These are phyloP conservation scores for Paradoxurus hermaphroditus DNA, from an alignment of 2,113 vertebrate species.

Conservation along the genomic window DNA sequence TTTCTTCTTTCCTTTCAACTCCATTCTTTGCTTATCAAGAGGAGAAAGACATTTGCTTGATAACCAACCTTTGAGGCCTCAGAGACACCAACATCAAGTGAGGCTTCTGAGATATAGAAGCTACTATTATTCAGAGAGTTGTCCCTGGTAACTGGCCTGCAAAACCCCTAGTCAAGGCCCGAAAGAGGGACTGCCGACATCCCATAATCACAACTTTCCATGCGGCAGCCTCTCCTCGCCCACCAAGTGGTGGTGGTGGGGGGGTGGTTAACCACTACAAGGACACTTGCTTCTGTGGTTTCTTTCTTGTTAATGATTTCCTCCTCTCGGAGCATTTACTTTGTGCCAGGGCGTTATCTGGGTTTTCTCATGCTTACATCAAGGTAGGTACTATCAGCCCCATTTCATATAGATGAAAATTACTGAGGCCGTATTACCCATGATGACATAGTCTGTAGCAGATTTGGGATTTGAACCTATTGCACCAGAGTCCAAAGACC, in stretches of 20 bases:
- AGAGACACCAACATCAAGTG: background rate
- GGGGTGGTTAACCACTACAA: background rate
- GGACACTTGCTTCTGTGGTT: background rate
- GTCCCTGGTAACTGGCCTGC: background rate
- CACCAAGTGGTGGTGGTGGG: background rate
- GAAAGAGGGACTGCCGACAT: background rate
- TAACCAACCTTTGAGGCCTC: background rate
- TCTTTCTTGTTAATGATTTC: conserved; percentile 26
- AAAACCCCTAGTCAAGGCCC: conserved; percentile 13
- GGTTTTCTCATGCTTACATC: background rate
- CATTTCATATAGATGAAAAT: background rate
- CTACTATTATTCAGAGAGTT: background rate
- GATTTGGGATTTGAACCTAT: background rate
- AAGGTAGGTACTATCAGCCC: background rate
- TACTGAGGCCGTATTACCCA: background rate
- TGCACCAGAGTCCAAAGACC: background rate
- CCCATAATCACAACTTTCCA: background rate
- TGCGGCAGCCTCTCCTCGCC: background rate
- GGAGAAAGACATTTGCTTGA: conserved; percentile 12
- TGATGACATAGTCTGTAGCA: background rate
- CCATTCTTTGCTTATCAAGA: background rate
- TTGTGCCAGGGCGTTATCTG: background rate
- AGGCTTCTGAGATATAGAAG: conserved; percentile 5
- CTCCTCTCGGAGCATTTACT: background rate
- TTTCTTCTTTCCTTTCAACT: background rate